phyloP scores from a whole-genome alignment of 2,888 invertebrate species.

The Dinocampus coccinellae region DNA sequence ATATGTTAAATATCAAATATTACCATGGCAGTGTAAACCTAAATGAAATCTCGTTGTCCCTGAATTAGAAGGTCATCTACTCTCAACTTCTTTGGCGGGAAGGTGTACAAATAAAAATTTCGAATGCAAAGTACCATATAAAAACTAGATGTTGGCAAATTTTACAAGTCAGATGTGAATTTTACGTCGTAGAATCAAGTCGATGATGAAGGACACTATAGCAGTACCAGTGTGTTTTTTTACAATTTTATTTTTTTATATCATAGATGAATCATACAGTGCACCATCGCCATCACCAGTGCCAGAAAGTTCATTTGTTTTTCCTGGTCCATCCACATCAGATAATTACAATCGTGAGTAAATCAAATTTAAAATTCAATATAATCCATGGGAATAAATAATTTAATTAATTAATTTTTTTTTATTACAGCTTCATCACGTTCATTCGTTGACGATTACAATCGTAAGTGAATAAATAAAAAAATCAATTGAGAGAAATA shows the following conservation, averaged over 20 bases:
- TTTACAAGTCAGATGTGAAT: slow-evolving; percentile 16
- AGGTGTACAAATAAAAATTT: background rate
- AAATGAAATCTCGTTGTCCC: slow-evolving; percentile 55
- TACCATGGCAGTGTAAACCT: background rate
- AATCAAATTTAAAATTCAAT: background rate
- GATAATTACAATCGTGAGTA: slow-evolving; percentile 21
- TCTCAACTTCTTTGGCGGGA: slow-evolving; percentile 24
- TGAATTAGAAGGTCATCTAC: slow-evolving; percentile 57
- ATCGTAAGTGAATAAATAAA: background rate
- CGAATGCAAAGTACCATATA: background rate
- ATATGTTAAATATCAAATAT: background rate
- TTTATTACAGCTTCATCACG: background rate
- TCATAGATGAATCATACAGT: background rate
- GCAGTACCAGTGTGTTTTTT: background rate
- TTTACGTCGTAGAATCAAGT: background rate
- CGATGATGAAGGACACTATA: slow-evolving; percentile 6
- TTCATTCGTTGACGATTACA: background rate
- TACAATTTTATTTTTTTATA: background rate
- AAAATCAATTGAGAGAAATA: no score
- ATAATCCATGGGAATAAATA: no score
- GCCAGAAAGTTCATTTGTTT: slow-evolving; percentile 11
- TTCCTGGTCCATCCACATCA: slow-evolving; percentile 27
- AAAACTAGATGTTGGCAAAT: background rate
- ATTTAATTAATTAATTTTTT: no score
- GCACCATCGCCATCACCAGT: slow-evolving; percentile 22